phyloP scores from a whole-genome alignment of 53 echinoderm and acorn worm genomes.

The Glandiceps talaboti region DNA sequence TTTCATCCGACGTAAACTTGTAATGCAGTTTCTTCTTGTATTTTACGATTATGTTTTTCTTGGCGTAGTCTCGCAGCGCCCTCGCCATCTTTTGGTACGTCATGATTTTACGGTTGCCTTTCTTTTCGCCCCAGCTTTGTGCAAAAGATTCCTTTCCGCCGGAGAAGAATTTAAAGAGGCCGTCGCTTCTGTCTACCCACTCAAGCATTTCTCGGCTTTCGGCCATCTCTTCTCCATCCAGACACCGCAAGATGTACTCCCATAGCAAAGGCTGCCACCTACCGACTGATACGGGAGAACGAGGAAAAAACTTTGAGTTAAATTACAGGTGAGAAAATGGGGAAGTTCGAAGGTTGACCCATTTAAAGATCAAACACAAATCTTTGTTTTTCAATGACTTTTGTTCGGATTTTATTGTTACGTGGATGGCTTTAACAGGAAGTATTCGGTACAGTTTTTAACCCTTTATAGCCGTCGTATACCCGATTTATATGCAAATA shows the following conservation, averaged over 20 bases:
- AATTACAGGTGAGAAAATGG: too few relatives aligned
- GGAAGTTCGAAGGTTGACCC: too few relatives aligned
- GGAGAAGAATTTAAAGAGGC: conserved; percentile 83
- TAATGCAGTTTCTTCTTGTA: conserved; percentile 91
- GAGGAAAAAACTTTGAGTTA: too few relatives aligned
- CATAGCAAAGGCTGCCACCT: conserved; percentile 31
- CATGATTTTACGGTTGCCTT: conserved; percentile 90
- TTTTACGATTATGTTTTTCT: conserved; percentile 59
- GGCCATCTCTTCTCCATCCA: conserved; percentile 23
- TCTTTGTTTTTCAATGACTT: too few relatives aligned
- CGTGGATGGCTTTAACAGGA: too few relatives aligned
- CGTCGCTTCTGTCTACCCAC: conserved; percentile 76
- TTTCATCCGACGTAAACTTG: conserved; percentile 42
- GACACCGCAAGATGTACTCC: conserved; percentile 71
- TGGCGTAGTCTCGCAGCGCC: conserved; percentile 86
- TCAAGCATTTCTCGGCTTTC: conserved; percentile 33
- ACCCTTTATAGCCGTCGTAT: too few relatives aligned
- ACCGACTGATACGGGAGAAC: neutral
- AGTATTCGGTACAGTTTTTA: too few relatives aligned
- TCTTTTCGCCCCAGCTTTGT: conserved; percentile 74
- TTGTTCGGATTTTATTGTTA: too few relatives aligned
- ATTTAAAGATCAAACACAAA: too few relatives aligned
- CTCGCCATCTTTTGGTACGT: conserved; percentile 98
- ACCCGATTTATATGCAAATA: too few relatives aligned
- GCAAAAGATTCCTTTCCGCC: conserved; percentile 83